Conservation (phyloP, 2,113 vertebrate genomes). For the Lamprotornis superbus region DNA sequence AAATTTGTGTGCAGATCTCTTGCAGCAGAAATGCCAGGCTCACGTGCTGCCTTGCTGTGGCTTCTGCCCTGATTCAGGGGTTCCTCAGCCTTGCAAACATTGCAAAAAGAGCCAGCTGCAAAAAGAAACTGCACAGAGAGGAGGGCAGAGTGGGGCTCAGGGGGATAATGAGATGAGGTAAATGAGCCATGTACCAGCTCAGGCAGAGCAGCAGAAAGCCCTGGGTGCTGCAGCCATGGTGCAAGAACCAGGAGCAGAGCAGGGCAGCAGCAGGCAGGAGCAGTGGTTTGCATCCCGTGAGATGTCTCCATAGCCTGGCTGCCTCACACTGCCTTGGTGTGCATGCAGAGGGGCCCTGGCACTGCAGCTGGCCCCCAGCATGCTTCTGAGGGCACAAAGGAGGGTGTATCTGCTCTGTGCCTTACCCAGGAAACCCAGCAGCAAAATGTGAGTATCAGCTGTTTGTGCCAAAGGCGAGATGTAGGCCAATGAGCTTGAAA, state of each 20-base stretch:
- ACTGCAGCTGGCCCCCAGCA: rapidly evolving
- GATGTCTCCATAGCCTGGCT: rapidly evolving
- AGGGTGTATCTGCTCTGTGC: neutral
- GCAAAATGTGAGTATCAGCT: neutral
- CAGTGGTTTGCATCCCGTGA: rapidly evolving
- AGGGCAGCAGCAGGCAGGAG: neutral
- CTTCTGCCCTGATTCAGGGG: neutral
- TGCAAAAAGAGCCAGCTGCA: neutral
- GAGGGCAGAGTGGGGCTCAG: rapidly evolving
- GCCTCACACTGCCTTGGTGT: rapidly evolving
- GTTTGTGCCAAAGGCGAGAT: neutral
- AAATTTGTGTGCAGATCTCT: neutral
- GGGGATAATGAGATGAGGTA: rapidly evolving
- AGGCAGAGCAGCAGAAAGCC: neutral
- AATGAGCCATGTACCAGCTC: rapidly evolving
- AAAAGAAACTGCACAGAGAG: neutral
- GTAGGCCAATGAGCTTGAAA: neutral
- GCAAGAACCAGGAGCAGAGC: rapidly evolving
- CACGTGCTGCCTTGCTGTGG: neutral
- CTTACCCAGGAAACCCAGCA: neutral
- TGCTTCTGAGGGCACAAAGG: neutral
- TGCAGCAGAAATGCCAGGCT: neutral
- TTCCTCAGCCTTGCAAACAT: neutral
- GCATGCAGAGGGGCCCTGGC: neutral
- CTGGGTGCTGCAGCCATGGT: neutral